A percentile compares a stretch with the other conserved stretches of the same genome.
Conservation (phyloP, 2,888 invertebrate species). For the Erebia epiphron region DNA sequence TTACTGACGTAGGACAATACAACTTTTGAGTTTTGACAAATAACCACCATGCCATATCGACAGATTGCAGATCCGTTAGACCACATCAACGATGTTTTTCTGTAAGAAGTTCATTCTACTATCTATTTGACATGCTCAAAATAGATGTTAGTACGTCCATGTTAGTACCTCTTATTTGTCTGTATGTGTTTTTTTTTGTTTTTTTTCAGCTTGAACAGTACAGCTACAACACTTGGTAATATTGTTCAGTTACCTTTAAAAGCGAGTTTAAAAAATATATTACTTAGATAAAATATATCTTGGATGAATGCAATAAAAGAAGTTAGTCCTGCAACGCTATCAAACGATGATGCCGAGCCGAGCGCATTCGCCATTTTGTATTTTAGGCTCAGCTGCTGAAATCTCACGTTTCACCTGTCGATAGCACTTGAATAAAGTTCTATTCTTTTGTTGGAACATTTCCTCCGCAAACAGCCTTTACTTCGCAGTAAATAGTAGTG, state of each 20-base stretch:
- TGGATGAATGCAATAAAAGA: constrained; percentile 35
- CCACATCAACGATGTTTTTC: too few species aligned
- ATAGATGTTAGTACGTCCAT: too few species aligned
- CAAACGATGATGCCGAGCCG: constrained; percentile 50
- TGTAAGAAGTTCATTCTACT: too few species aligned
- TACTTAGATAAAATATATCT: constrained; percentile 30
- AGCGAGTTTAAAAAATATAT: constrained; percentile 3
- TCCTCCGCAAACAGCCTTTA: constrained; percentile 23
- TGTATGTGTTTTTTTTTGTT: too few species aligned
- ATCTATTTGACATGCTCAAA: too few species aligned
- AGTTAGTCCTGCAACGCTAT: constrained; percentile 36
- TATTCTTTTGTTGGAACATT: constrained; percentile 35
- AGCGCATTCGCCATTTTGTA: constrained; percentile 60
- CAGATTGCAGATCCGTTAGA: too few species aligned
- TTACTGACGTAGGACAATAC: too few species aligned
- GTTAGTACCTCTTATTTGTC: too few species aligned
- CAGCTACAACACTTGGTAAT: too few species aligned
- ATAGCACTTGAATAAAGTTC: constrained; percentile 46
- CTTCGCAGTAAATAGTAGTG: constrained; percentile 22
- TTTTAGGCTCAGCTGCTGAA: constrained; percentile 48
- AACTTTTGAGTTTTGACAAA: too few species aligned
- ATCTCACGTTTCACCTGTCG: constrained; percentile 54
- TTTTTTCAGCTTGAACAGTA: too few species aligned
- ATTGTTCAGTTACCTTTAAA: neutral
- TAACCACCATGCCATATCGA: too few species aligned